Evolutionary conservation across 2,113 vertebrate species (phyloP).

Genomic region (Uropsilus gracilis): DNA sequence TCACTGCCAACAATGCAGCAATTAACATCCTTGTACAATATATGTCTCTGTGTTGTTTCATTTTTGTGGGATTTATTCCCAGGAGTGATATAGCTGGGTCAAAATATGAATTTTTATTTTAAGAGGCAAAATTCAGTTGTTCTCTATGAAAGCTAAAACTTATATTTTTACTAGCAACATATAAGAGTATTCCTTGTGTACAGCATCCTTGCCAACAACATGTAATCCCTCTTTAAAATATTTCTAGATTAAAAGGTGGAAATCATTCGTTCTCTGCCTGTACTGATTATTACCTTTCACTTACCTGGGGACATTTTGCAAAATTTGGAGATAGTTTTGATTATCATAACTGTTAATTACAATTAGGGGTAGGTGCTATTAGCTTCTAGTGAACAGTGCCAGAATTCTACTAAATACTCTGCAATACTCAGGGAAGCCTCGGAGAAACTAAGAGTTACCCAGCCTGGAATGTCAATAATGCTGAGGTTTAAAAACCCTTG

Average conservation of each 20-base stretch:
- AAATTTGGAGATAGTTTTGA: slow-evolving; percentile 22
- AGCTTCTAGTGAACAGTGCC: not conserved
- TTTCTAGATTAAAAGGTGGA: not conserved
- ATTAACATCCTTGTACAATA: not conserved
- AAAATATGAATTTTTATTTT: not conserved
- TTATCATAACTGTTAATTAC: not conserved
- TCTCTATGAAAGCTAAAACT: slow-evolving; percentile 6
- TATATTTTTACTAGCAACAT: slow-evolving; percentile 20
- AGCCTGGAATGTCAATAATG: not conserved
- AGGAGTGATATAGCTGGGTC: not conserved
- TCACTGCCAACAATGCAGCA: not conserved
- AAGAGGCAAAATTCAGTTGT: not conserved
- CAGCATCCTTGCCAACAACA: not conserved
- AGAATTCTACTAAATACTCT: not conserved
- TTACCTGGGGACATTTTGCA: not conserved
- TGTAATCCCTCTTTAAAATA: not conserved
- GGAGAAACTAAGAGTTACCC: not conserved
- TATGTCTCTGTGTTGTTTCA: slow-evolving; percentile 6
- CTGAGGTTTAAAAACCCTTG: not conserved
- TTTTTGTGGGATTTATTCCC: slow-evolving; percentile 30
- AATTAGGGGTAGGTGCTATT: not conserved
- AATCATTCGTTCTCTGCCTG: not conserved
- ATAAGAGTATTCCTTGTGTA: not conserved
- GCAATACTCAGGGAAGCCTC: not conserved
- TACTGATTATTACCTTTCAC: not conserved